Evolutionary conservation across 2,113 vertebrate genomes (phyloP).

Genomic region (Eretmochelys imbricata): DNA sequence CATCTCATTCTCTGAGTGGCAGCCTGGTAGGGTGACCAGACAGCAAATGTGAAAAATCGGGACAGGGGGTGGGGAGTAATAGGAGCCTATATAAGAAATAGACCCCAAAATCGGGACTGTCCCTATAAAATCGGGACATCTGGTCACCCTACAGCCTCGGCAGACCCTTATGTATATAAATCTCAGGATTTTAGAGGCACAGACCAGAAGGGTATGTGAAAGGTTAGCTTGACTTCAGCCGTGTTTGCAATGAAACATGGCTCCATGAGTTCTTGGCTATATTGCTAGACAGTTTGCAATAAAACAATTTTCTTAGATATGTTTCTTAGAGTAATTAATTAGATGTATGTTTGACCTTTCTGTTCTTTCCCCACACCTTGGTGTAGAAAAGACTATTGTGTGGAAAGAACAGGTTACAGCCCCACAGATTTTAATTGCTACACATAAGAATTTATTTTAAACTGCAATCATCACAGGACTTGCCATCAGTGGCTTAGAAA

Average conservation of each 20-base stretch:
- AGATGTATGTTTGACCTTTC: not conserved
- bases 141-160: not conserved
- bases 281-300: not conserved
- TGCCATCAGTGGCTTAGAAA: constrained; percentile 33
- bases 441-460: constrained; percentile 33
- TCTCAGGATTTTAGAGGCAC: not conserved
- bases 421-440: constrained; percentile 19
- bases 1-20: constrained; percentile 11
- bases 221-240: not conserved
- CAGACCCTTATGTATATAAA: not conserved
- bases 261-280: not conserved
- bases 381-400: not conserved
- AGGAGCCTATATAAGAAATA: too few species aligned
- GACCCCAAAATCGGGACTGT: too few species aligned
- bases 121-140: too few species aligned
- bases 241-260: not conserved
- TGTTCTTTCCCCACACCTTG: not conserved
- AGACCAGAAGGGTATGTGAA: not conserved
- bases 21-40: not conserved
- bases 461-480: constrained; percentile 8
- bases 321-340: not conserved
- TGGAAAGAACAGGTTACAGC: not conserved
- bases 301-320: not conserved
- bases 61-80: too few species aligned
- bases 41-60: too few species aligned